A percentile compares a stretch with the other conserved stretches of the same genome.
phyloP scores from a whole-genome alignment of 2,797 vertebrate species.

The Leptodactylus fallax region DNA sequence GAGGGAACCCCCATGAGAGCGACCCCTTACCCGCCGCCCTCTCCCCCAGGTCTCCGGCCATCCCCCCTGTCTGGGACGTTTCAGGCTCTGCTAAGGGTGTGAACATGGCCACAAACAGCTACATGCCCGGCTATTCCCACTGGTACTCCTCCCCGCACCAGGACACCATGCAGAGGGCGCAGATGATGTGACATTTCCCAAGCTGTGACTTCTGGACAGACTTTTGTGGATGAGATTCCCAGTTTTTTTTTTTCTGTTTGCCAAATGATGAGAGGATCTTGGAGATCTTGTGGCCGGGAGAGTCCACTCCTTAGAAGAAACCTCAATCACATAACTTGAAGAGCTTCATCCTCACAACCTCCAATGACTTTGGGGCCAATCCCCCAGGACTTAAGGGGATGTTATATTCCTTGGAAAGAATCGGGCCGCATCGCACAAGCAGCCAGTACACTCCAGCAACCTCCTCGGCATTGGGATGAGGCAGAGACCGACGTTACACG shows the following conservation, averaged over 20 bases:
- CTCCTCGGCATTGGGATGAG: neutral
- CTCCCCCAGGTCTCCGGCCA: constrained; percentile 92
- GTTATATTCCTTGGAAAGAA: constrained; percentile 72
- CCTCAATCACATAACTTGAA: constrained; percentile 73
- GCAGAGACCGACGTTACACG: neutral
- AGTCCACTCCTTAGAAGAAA: constrained; percentile 68
- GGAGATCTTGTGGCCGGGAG: constrained; percentile 70
- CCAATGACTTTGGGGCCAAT: constrained; percentile 11
- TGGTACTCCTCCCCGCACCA: constrained; percentile 98
- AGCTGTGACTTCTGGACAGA: constrained; percentile 69
- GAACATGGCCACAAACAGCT: constrained; percentile 96
- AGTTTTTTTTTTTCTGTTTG: constrained; percentile 64
- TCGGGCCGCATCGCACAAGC: constrained; percentile 69
- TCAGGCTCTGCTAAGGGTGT: constrained; percentile 95
- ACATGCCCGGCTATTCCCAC: constrained; percentile 98
- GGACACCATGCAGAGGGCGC: constrained; percentile 98
- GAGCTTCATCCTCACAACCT: constrained; percentile 71
- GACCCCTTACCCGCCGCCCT: constrained; percentile 91
- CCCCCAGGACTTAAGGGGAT: constrained; percentile 71
- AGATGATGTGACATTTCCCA: constrained; percentile 80
- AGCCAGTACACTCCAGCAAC: constrained; percentile 9
- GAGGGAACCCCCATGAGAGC: constrained; percentile 91
- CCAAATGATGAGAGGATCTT: constrained; percentile 69
- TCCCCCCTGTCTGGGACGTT: constrained; percentile 98
- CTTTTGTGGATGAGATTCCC: constrained; percentile 69